Evolutionary conservation across 2,888 invertebrate species (phyloP).

Genomic region (Melinaea menophilus): DNA sequence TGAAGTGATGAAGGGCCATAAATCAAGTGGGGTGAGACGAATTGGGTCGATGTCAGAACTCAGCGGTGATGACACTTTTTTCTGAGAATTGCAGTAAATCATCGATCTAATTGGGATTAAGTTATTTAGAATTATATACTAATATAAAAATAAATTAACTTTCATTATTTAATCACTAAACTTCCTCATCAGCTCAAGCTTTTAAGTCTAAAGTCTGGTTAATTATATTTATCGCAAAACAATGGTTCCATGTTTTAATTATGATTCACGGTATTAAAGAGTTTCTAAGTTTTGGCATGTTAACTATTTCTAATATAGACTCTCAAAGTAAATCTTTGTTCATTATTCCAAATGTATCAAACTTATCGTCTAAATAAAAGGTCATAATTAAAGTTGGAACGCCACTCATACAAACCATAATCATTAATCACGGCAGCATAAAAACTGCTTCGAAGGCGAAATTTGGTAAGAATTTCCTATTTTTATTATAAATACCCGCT

Average conservation of each 20-base stretch:
- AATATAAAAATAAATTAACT: neutral
- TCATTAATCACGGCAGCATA: constrained; percentile 39
- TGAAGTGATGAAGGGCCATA: constrained; percentile 66
- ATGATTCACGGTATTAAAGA: neutral
- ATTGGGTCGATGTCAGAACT: constrained; percentile 46
- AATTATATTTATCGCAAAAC: too few relatives aligned
- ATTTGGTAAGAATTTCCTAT: constrained; percentile 31
- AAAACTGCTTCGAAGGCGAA: constrained; percentile 35
- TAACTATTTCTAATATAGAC: constrained; percentile 13
- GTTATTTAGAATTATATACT: neutral
- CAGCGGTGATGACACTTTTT: constrained; percentile 40
- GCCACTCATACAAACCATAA: constrained; percentile 39
- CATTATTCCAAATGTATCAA: constrained; percentile 32
- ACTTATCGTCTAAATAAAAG: constrained; percentile 35
- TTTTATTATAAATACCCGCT: constrained; percentile 34
- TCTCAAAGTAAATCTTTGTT: constrained; percentile 34
- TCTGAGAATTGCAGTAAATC: constrained; percentile 17
- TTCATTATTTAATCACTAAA: neutral
- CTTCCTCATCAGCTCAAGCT: too few relatives aligned
- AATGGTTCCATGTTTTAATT: too few relatives aligned
- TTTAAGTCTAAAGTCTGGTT: too few relatives aligned
- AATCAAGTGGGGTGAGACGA: constrained; percentile 67
- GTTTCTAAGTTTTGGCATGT: neutral
- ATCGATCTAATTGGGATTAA: constrained; percentile 16
- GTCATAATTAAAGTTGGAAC: constrained; percentile 40